Evolutionary conservation across 2,797 vertebrate species (phyloP).

Genomic region (Parauchenoglanis punctatus): DNA sequence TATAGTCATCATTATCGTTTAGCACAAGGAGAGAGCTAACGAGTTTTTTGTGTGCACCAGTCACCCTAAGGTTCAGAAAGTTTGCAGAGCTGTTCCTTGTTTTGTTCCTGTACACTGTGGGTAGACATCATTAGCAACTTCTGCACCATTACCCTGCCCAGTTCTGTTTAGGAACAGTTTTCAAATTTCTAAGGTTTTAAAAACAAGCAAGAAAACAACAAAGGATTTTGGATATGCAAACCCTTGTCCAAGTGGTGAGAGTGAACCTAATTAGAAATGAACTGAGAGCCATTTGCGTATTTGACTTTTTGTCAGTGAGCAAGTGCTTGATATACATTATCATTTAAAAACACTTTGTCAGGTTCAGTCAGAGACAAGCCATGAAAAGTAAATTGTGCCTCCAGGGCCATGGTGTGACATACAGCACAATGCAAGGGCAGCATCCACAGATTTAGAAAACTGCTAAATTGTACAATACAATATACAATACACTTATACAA

Average conservation of each 20-base stretch:
- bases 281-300: constrained; percentile 28
- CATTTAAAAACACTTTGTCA: background rate
- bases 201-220: background rate
- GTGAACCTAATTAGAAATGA: background rate
- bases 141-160: background rate
- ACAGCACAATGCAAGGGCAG: background rate
- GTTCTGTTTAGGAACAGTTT: background rate
- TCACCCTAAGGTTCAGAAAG: background rate
- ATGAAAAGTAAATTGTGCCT: background rate
- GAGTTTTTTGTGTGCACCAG: background rate
- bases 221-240: background rate
- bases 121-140: background rate
- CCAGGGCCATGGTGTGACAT: background rate
- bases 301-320: background rate
- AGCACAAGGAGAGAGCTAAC: background rate
- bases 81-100: background rate
- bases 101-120: background rate
- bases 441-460: background rate
- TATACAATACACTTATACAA: background rate
- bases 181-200: background rate
- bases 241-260: background rate
- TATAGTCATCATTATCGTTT: background rate
- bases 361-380: background rate
- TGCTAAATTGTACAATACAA: background rate
- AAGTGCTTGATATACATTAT: constrained; percentile 26